Evolutionary conservation across 1,140 invertebrate genomes (phyloP).

Genomic region (Eupristina koningsbergeri): DNA sequence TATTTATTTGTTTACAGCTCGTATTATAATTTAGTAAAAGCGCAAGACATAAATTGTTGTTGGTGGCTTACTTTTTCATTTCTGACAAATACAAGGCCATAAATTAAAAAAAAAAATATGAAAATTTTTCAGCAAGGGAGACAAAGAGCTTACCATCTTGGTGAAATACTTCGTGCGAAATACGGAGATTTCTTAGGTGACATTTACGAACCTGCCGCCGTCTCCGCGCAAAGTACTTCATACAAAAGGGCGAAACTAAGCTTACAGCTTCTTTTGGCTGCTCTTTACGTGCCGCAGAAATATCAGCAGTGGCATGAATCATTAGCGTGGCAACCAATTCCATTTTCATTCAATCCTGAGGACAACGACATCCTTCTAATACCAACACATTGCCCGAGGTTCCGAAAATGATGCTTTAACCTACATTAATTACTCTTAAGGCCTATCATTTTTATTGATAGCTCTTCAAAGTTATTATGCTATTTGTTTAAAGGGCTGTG

Average conservation of each 20-base stretch:
- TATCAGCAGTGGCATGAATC: slow-evolving; percentile 57
- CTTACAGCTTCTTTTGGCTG: slow-evolving; percentile 73
- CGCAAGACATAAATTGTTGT: not conserved
- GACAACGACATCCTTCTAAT: slow-evolving; percentile 51
- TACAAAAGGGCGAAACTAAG: slow-evolving; percentile 76
- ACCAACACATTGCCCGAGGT: slow-evolving; percentile 24
- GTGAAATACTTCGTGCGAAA: slow-evolving; percentile 65
- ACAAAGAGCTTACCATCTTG: slow-evolving; percentile 67
- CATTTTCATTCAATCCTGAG: slow-evolving; percentile 47
- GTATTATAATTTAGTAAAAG: not conserved
- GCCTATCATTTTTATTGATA: too few species aligned
- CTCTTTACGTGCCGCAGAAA: slow-evolving; percentile 64
- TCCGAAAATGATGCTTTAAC: too few species aligned
- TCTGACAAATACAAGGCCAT: not conserved
- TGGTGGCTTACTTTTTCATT: not conserved
- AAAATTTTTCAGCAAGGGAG: slow-evolving; percentile 69
- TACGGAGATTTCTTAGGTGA: slow-evolving; percentile 69
- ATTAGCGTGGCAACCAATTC: slow-evolving; percentile 61
- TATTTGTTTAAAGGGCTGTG: too few species aligned
- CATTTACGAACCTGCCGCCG: slow-evolving; percentile 69
- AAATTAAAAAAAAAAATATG: slow-evolving; percentile 9
- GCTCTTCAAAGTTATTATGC: too few species aligned
- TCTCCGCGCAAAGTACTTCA: slow-evolving; percentile 69
- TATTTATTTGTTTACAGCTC: not conserved
- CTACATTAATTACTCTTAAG: too few species aligned